Base-by-base conservation (phyloP, 1,140 invertebrate species). In the Chelonus insularis region DNA sequence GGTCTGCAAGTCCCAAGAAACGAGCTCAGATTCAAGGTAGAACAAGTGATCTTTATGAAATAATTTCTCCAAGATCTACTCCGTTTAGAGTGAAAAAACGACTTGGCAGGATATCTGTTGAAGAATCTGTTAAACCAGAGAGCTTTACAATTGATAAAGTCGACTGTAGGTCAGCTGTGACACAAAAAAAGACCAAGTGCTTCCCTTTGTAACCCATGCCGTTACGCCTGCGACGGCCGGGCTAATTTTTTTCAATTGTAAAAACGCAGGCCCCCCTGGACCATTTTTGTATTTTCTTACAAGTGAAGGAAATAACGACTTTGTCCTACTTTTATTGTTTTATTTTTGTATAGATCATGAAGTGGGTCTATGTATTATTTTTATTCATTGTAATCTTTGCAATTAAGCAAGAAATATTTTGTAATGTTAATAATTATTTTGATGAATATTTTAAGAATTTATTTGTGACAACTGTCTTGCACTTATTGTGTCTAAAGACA, bases 1-100 rank as follows among this genome's bases (percentile, higher is more conserved):
- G 62, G 6, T 63, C 57, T 8, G 66, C 54, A 11, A 70, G 66
- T 56, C 59, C 69, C 0, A 73, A 71, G 52, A 65, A 57, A 16
- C 58, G 68, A 16, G 62, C 68, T 18, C 60, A 68, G 21, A 65
- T 68, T 47, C 72, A 75, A 50, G 65, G 66, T 1, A 69, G 68
- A 39, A 73, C 73, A 11, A 72, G 68, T 36, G 78, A 80, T 67
- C 65, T 77, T 9, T 78, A 77, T 16, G 78, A 82, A 57, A 78
- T 78, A 14, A 75, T 79, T 57, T 81, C 80, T 12, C 76, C 79
- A 2, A 72, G 74, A 23, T 72, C 78, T 29, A 77, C 76, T 9
- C 74, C 80, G 1, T 80, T 81, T 45, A 72, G 75, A 50, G 71
- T 76, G 56, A 80, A 81, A 56, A 81, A 79, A 55, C 69, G 78